Conservation (phyloP, 1,140 invertebrate genomes). For the Mesaphorura yosii region DNA sequence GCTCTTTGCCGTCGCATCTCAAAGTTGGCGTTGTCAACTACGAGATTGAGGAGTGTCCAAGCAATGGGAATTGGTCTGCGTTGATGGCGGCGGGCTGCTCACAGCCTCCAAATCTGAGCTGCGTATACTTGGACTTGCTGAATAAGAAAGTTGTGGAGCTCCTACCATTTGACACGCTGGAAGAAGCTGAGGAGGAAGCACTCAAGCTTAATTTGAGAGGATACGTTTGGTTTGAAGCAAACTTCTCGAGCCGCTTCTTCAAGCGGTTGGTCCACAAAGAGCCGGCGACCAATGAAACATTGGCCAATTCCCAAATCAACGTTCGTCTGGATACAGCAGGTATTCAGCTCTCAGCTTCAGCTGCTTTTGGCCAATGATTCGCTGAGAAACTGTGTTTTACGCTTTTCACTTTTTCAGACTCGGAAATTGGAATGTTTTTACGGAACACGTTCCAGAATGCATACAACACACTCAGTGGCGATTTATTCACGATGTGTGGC, state of each 20-base stretch:
- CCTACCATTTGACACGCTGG: constrained; percentile 40
- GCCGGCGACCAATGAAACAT: constrained; percentile 37
- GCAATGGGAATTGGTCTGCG: too few relatives aligned
- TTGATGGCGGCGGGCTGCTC: too few relatives aligned
- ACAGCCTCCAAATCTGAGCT: too few relatives aligned
- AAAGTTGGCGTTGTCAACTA: too few relatives aligned
- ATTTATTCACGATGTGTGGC: constrained; percentile 47
- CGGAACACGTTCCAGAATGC: constrained; percentile 49
- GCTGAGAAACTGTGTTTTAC: too few relatives aligned
- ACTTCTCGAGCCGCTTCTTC: constrained; percentile 58
- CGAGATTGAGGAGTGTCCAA: too few relatives aligned
- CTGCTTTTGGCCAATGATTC: too few relatives aligned
- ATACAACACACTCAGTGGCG: constrained; percentile 47
- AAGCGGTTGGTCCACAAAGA: constrained; percentile 45
- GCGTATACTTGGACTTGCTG: constrained; percentile 43
- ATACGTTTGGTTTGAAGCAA: constrained; percentile 54
- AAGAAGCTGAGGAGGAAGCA: constrained; percentile 49
- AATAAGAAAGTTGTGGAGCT: constrained; percentile 40
- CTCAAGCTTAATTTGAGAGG: constrained; percentile 52
- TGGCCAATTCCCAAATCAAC: constrained; percentile 48
- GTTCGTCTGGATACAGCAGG: constrained; percentile 60
- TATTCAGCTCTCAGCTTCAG: constrained; percentile 36
- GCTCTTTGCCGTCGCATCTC: too few relatives aligned
- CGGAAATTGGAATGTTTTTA: too few relatives aligned
- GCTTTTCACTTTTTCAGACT: too few relatives aligned